These are phyloP conservation scores for Candoia aspera DNA, from an alignment of 2,113 vertebrate genomes.

Conservation along the genomic window DNA sequence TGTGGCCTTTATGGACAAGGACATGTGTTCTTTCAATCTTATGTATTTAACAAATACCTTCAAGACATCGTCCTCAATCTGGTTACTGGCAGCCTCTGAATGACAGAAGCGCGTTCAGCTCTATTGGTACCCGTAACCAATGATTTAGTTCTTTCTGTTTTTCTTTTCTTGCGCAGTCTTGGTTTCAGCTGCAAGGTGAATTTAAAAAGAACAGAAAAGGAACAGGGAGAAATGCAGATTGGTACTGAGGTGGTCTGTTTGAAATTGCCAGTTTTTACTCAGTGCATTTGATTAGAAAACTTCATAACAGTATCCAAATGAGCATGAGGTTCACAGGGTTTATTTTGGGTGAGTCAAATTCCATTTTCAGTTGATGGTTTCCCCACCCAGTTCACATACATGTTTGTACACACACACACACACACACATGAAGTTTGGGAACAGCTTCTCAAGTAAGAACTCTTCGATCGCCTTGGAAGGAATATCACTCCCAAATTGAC, in stretches of 20 bases:
- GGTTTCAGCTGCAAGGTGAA: fast-evolving
- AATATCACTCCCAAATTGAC: no score
- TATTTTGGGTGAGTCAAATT: background rate
- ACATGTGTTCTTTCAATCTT: conserved; percentile 48
- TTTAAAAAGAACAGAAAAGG: background rate
- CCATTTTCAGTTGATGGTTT: background rate
- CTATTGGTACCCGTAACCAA: background rate
- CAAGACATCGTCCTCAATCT: conserved; percentile 10
- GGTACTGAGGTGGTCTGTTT: background rate
- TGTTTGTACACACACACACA: background rate
- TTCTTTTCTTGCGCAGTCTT: background rate
- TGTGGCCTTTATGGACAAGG: conserved; percentile 54
- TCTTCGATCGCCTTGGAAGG: background rate
- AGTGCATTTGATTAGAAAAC: conserved; percentile 4
- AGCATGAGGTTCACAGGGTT: background rate
- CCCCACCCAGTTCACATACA: background rate
- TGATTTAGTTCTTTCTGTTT: background rate
- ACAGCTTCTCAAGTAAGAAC: background rate
- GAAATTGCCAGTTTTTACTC: background rate
- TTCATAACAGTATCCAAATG: background rate
- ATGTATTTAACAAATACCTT: conserved; percentile 53
- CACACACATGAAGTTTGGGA: background rate
- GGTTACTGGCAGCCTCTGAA: background rate
- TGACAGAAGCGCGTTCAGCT: background rate
- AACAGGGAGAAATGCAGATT: background rate